Evolutionary conservation across 30 jellyfish, hydroid and myxozoan species (phyloP).

Genomic region (Calvadosia cruxmelitensis): DNA sequence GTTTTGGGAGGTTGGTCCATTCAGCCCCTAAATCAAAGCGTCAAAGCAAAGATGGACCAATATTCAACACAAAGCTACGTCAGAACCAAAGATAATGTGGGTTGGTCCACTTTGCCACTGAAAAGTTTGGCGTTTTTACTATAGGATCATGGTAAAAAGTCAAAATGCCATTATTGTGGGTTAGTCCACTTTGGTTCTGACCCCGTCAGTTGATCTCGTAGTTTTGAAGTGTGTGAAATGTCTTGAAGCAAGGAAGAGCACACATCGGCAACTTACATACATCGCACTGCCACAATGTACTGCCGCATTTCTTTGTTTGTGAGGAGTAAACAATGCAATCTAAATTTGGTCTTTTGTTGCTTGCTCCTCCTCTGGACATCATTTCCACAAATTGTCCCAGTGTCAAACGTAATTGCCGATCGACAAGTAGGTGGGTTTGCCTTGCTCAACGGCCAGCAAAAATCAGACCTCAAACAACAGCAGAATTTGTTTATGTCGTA

Average conservation of each 20-base stretch:
- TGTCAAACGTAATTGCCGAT: neutral
- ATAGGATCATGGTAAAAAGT: neutral
- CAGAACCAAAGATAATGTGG: neutral
- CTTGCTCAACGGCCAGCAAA: constrained; percentile 8
- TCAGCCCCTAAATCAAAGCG: neutral
- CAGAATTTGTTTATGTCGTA: constrained; percentile 1
- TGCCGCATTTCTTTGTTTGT: neutral
- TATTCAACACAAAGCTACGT: neutral
- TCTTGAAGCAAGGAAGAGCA: constrained; percentile 1
- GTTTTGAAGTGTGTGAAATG: constrained; percentile 1
- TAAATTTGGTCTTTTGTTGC: neutral
- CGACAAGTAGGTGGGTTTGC: constrained; percentile 2
- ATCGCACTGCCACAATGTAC: neutral
- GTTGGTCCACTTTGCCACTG: constrained; percentile 1
- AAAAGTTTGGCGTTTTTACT: neutral
- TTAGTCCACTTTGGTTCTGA: neutral
- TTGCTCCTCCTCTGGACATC: neutral
- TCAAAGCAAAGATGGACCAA: neutral
- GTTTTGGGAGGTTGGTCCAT: neutral
- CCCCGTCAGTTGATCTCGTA: neutral
- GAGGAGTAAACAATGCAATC: constrained; percentile 10
- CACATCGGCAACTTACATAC: constrained; percentile 2
- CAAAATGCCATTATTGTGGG: neutral
- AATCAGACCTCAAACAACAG: neutral
- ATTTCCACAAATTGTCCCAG: neutral